Evolutionary conservation across 2,113 vertebrate genomes (phyloP).

Genomic region (Fulica atra): DNA sequence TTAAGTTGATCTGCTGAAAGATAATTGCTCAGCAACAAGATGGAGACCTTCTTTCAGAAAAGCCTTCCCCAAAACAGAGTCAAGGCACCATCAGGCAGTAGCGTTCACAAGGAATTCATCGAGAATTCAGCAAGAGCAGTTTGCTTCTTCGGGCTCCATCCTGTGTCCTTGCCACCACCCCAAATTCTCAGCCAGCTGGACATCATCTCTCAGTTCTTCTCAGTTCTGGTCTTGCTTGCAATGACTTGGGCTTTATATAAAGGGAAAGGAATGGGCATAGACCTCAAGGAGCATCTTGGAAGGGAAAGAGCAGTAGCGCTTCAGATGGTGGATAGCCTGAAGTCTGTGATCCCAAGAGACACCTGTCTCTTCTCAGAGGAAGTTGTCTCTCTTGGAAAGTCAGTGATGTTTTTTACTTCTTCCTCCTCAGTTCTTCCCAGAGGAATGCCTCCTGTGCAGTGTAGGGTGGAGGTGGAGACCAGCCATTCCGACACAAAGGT

Average conservation of each 20-base stretch:
- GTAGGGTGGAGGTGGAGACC: not conserved
- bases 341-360: not conserved
- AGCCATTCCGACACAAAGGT: not conserved
- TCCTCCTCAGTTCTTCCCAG: not conserved
- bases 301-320: not conserved
- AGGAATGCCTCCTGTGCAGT: not conserved
- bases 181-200: not conserved
- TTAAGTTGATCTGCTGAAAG: not conserved
- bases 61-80: not conserved
- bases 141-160: not conserved
- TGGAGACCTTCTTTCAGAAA: not conserved
- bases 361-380: rapidly evolving
- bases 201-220: not conserved
- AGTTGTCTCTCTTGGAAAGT: not conserved
- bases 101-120: not conserved
- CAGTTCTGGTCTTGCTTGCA: not conserved
- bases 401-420: not conserved
- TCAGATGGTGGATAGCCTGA: not conserved
- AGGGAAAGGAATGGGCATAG: not conserved
- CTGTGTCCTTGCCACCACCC: not conserved
- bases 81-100: not conserved
- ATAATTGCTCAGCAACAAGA: not conserved
- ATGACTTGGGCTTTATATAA: rapidly evolving
- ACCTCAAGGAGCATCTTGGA: not conserved
- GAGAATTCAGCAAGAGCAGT: not conserved